phyloP scores from a whole-genome alignment of 2,888 invertebrate species.

The Ophion costatus region DNA sequence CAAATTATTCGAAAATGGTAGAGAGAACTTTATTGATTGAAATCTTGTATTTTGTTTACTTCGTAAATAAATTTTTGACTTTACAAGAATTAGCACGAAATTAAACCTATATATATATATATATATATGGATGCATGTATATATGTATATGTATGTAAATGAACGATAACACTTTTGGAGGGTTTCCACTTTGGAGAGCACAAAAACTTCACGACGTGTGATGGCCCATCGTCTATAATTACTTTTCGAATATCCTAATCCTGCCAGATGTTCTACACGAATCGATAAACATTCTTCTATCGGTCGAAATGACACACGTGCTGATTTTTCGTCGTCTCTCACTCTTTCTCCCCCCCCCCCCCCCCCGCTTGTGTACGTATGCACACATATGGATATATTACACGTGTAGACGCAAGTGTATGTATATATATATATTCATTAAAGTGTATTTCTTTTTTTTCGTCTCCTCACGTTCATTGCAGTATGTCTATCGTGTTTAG shows the following conservation, averaged over 20 bases:
- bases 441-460: constrained; percentile 60
- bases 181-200: constrained; percentile 78
- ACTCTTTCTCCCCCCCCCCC: constrained; percentile 15
- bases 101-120: not conserved
- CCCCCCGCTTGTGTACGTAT: constrained; percentile 15
- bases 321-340: constrained; percentile 8
- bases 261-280: constrained; percentile 73
- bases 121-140: not conserved
- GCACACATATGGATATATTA: constrained; percentile 66
- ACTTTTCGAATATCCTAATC: constrained; percentile 73
- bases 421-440: constrained; percentile 62
- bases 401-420: constrained; percentile 60
- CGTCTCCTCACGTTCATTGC: constrained; percentile 54
- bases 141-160: constrained; percentile 72
- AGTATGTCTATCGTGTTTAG: constrained; percentile 62
- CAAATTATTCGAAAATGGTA: too few species aligned
- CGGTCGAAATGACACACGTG: constrained; percentile 52
- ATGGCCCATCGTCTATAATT: constrained; percentile 77
- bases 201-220: constrained; percentile 75
- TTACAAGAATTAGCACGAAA: too few species aligned
- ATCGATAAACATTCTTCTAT: constrained; percentile 67
- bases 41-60: too few species aligned
- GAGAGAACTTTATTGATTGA: too few species aligned
- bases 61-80: too few species aligned
- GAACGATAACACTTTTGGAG: constrained; percentile 78